Conservation (phyloP, 2,888 invertebrate genomes). For the Nomada lathburiana region DNA sequence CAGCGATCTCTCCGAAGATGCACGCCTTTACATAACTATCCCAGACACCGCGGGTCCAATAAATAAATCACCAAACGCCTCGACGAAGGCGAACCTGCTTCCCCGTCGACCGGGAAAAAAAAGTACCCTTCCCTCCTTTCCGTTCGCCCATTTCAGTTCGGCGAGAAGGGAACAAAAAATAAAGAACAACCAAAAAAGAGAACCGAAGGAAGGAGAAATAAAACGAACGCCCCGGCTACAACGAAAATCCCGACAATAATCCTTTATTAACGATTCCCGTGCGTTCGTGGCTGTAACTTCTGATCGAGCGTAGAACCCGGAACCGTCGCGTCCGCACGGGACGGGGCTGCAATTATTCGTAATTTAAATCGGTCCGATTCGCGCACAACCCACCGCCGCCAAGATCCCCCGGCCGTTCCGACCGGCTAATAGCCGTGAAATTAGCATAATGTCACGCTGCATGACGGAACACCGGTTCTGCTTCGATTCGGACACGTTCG, state of each 20-base stretch:
- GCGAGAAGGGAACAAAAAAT: no score
- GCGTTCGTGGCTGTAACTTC: slow-evolving; percentile 28
- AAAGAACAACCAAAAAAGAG: not conserved
- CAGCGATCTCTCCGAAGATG: not conserved
- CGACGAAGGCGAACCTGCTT: not conserved
- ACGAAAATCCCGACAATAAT: slow-evolving; percentile 41
- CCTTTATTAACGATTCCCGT: slow-evolving; percentile 45
- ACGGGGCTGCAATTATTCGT: slow-evolving; percentile 46
- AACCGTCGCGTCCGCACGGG: slow-evolving; percentile 1
- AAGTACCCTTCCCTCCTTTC: not conserved
- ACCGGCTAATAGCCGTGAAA: slow-evolving; percentile 63
- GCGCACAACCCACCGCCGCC: not conserved
- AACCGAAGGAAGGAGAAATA: not conserved
- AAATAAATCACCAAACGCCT: not conserved
- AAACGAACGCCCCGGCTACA: not conserved
- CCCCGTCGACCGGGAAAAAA: not conserved
- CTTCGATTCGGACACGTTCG: slow-evolving; percentile 44
- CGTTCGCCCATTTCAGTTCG: not conserved
- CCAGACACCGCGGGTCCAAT: not conserved
- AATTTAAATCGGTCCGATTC: slow-evolving; percentile 51
- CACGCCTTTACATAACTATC: not conserved
- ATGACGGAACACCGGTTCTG: slow-evolving; percentile 50
- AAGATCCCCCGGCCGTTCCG: slow-evolving; percentile 12
- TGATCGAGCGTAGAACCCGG: slow-evolving; percentile 38
- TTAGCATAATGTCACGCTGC: slow-evolving; percentile 67